phyloP scores from a whole-genome alignment of 53 echinoderm and acorn worm species.

The Arbacia lixula region DNA sequence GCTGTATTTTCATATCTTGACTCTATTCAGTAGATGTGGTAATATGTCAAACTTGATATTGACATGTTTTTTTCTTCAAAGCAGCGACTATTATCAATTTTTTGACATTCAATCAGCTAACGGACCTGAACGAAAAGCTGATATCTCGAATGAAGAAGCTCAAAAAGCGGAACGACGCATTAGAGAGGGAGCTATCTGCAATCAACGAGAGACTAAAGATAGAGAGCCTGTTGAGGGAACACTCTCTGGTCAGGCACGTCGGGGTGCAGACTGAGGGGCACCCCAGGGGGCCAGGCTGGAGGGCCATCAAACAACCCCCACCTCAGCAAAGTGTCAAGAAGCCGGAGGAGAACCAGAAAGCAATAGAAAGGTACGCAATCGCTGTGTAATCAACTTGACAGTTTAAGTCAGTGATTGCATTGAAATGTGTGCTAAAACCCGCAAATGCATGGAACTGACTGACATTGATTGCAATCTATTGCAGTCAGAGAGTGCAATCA shows the following conservation, averaged over 20 bases:
- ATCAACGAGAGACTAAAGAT: constrained; percentile 81
- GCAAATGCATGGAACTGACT: too few relatives aligned
- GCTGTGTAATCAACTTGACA: too few relatives aligned
- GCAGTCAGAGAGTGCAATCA: too few relatives aligned
- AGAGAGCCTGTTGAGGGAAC: constrained; percentile 75
- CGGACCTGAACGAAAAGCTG: constrained; percentile 85
- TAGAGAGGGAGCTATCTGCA: constrained; percentile 74
- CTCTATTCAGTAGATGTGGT: too few relatives aligned
- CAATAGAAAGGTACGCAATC: constrained; percentile 68
- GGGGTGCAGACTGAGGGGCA: constrained; percentile 43
- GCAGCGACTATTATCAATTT: too few relatives aligned
- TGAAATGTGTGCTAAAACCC: too few relatives aligned
- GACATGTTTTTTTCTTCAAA: too few relatives aligned
- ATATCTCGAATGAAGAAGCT: constrained; percentile 82
- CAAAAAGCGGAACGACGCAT: constrained; percentile 70
- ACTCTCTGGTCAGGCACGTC: constrained; percentile 46
- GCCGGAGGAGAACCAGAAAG: constrained; percentile 70
- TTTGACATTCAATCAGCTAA: too few relatives aligned
- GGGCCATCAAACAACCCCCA: constrained; percentile 34
- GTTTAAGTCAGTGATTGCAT: too few relatives aligned
- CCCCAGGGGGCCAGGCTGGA: constrained; percentile 47
- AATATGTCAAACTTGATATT: too few relatives aligned
- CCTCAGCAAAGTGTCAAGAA: constrained; percentile 39
- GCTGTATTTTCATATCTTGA: too few relatives aligned
- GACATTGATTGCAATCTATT: too few relatives aligned